Evolutionary conservation across 2,113 vertebrate genomes (phyloP).

Genomic region (Tragelaphus imberbis): DNA sequence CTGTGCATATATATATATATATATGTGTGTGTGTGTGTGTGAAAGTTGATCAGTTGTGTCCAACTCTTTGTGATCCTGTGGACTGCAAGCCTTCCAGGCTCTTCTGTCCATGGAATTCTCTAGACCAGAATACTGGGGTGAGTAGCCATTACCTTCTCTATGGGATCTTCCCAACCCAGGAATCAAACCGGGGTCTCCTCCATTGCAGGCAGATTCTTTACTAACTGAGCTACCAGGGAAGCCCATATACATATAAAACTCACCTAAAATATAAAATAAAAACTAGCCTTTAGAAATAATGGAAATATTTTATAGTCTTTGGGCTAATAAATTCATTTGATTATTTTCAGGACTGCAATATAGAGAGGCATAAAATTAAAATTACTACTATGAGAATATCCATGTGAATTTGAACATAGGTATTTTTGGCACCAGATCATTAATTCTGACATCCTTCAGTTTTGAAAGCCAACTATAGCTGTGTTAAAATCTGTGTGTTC

Average conservation of each 20-base stretch:
- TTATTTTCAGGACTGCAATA: not conserved
- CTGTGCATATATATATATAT: not conserved
- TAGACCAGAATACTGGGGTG: not conserved
- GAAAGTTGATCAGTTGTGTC: not conserved
- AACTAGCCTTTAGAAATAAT: slow-evolving; percentile 12
- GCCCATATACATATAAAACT: not conserved
- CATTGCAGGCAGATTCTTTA: not conserved
- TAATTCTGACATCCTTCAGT: slow-evolving; percentile 8
- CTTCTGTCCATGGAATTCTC: not conserved
- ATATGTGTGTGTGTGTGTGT: not conserved
- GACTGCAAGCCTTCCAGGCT: not conserved
- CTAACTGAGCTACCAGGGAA: not conserved
- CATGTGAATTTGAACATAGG: not conserved
- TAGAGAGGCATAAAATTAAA: slow-evolving; percentile 2
- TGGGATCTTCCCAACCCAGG: not conserved
- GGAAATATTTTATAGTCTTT: not conserved
- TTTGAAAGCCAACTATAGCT: not conserved
- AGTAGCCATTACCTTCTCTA: not conserved
- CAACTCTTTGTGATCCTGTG: not conserved
- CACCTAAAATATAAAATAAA: not conserved
- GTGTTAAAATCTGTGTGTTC: not conserved
- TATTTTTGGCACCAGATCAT: slow-evolving; percentile 15
- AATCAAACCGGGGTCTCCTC: not conserved
- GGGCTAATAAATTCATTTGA: not conserved
- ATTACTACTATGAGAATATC: not conserved